Conservation (phyloP, 2,113 vertebrate genomes). For the Chionis minor region DNA sequence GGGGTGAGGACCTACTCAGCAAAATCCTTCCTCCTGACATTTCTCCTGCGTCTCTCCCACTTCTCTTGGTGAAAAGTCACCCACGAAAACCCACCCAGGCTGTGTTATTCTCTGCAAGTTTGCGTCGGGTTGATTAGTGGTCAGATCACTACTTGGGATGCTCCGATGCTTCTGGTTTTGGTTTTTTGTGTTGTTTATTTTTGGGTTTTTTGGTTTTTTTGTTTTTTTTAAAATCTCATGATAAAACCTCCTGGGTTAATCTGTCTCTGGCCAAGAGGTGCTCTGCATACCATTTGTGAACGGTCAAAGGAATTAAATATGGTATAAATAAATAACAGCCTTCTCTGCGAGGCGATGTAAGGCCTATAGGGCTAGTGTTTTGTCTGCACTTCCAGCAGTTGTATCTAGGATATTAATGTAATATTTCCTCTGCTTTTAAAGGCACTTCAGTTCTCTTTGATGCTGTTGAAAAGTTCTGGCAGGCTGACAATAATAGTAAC, state of each 20-base stretch:
- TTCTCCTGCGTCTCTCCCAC: not conserved
- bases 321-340: not conserved
- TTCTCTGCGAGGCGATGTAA: not conserved
- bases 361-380: not conserved
- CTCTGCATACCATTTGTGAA: not conserved
- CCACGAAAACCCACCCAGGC: not conserved
- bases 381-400: not conserved
- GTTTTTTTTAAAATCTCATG: not conserved
- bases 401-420: not conserved
- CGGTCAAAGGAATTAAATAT: not conserved
- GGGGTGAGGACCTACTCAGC: not conserved
- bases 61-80: not conserved
- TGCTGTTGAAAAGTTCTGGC: not conserved
- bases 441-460: not conserved
- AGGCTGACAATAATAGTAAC: not conserved
- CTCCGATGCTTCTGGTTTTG: not conserved
- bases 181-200: too few relatives aligned
- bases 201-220: too few relatives aligned
- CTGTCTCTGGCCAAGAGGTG: not conserved
- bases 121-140: not conserved
- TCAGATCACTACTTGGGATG: not conserved
- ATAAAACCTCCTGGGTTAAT: not conserved
- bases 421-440: not conserved
- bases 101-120: not conserved
- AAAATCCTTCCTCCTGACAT: not conserved